A percentile compares a stretch with the other conserved stretches of the same genome.
These are phyloP conservation scores for Leucophora obtusa DNA, from an alignment of 2,888 invertebrate species.

Conservation along the genomic window DNA sequence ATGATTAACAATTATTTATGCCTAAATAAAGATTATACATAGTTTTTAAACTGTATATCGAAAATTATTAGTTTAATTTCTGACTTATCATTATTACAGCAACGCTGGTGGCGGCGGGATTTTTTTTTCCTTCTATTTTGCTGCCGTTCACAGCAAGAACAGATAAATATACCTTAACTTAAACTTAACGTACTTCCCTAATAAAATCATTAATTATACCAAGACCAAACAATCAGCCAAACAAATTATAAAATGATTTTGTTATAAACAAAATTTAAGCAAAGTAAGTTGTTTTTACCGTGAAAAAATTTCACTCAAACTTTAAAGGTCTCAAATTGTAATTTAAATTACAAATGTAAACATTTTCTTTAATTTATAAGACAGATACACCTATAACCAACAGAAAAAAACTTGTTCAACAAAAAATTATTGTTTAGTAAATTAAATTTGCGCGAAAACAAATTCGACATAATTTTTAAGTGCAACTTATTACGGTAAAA, in stretches of 20 bases:
- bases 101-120: constrained; percentile 47
- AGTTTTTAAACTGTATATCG: constrained; percentile 14
- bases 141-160: constrained; percentile 59
- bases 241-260: not conserved
- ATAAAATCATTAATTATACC: constrained; percentile 63
- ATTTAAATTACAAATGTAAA: too few relatives aligned
- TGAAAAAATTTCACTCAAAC: too few relatives aligned
- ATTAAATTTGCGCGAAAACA: too few relatives aligned
- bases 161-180: constrained; percentile 4
- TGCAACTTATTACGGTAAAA: too few relatives aligned
- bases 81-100: constrained; percentile 17
- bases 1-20: constrained; percentile 48
- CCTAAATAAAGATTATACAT: constrained; percentile 32
- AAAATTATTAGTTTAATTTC: constrained; percentile 1
- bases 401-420: too few relatives aligned
- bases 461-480: too few relatives aligned
- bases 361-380: too few relatives aligned
- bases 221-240: not conserved
- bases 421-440: too few relatives aligned
- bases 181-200: constrained; percentile 32
- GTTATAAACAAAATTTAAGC: not conserved
- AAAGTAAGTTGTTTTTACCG: too few relatives aligned
- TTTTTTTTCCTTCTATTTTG: constrained; percentile 13
- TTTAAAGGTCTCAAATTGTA: too few relatives aligned
- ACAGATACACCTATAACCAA: too few relatives aligned